phyloP scores from a whole-genome alignment of 1,140 invertebrate species.

The Drosophila subobscura region DNA sequence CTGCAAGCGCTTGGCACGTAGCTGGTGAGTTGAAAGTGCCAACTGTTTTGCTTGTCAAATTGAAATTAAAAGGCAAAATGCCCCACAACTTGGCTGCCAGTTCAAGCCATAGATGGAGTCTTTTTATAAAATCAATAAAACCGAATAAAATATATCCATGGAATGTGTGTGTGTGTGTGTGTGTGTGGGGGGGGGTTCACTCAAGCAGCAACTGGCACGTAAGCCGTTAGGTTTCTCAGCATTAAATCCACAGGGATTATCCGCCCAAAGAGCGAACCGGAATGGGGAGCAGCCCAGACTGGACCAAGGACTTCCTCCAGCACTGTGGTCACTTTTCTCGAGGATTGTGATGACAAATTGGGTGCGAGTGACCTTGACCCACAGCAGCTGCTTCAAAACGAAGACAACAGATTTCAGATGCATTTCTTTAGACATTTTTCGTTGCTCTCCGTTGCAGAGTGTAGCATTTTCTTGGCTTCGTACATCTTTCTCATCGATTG shows the following conservation, averaged over 20 bases:
- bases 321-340: conserved; percentile 38
- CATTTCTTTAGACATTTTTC: conserved; percentile 13
- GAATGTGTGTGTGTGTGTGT: too few species aligned
- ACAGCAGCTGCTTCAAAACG: not conserved
- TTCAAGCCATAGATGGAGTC: conserved; percentile 53
- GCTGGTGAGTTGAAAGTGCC: conserved; percentile 49
- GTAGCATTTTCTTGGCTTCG: not conserved
- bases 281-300: conserved; percentile 4
- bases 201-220: conserved; percentile 34
- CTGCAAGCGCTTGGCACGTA: conserved; percentile 37
- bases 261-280: not conserved
- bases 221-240: conserved; percentile 22
- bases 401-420: conserved; percentile 12
- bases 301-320: conserved; percentile 8
- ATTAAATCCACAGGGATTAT: conserved; percentile 5
- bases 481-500: too few species aligned
- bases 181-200: too few species aligned
- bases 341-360: conserved; percentile 59
- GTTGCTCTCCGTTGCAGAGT: not conserved
- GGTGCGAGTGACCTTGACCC: conserved; percentile 70
- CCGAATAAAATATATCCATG: conserved; percentile 67
- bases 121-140: conserved; percentile 76
- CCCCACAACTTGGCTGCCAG: conserved; percentile 39
- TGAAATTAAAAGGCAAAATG: conserved; percentile 80
- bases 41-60: conserved; percentile 78